Evolutionary conservation across 2,888 invertebrate species (phyloP).

Genomic region (Allacma fusca): DNA sequence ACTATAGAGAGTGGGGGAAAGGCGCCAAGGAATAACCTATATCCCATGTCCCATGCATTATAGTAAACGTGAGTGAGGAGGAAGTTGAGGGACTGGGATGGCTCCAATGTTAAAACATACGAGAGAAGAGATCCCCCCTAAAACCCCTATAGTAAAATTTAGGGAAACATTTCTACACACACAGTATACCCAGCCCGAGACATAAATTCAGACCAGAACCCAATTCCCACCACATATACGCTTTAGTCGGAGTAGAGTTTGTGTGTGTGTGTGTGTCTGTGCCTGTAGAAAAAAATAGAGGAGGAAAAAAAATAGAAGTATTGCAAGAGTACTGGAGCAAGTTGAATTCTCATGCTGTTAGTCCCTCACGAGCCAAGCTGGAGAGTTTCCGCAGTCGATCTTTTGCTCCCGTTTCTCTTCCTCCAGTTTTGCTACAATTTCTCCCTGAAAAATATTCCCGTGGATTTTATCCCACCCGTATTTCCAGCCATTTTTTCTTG

Average conservation of each 20-base stretch:
- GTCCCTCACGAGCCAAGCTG: slow-evolving; percentile 39
- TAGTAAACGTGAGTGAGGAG: slow-evolving; percentile 22
- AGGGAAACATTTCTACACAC: background rate
- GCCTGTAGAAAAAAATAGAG: no score
- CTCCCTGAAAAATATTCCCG: slow-evolving; percentile 29
- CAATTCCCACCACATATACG: no score
- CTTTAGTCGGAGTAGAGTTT: no score
- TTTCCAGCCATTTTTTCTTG: no score
- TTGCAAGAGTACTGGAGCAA: background rate
- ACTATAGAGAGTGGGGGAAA: slow-evolving; percentile 25
- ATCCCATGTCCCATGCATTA: slow-evolving; percentile 30
- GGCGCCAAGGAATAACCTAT: slow-evolving; percentile 38
- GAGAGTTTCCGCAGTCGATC: slow-evolving; percentile 45
- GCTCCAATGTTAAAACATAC: background rate
- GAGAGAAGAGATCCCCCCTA: slow-evolving; percentile 19
- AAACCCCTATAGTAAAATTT: no score
- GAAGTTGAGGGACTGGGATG: slow-evolving; percentile 24
- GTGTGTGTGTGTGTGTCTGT: background rate
- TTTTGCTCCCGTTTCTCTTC: slow-evolving; percentile 48
- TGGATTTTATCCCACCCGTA: no score
- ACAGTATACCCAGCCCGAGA: background rate
- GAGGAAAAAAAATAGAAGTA: background rate
- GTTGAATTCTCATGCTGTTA: slow-evolving; percentile 30
- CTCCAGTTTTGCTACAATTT: slow-evolving; percentile 37
- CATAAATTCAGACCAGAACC: slow-evolving; percentile 2